Conservation (phyloP, 2,888 invertebrate species). For the Thumatha senex region DNA sequence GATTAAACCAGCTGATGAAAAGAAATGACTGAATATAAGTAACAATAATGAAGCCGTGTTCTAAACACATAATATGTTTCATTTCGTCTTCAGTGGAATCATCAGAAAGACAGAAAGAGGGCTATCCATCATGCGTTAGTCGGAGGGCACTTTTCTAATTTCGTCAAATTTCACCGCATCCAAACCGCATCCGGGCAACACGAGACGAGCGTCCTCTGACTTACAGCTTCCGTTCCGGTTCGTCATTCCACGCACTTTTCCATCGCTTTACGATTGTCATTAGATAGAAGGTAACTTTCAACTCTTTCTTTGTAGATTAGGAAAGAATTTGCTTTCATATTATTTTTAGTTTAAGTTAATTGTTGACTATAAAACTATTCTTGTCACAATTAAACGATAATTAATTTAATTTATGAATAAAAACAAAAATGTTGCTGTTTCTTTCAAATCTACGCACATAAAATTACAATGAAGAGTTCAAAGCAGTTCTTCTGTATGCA, state of each 20-base stretch:
- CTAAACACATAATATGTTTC: constrained; percentile 36
- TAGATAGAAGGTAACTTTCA: constrained; percentile 35
- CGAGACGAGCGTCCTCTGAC: constrained; percentile 53
- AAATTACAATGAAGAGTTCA: too few species aligned
- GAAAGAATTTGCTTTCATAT: constrained; percentile 27
- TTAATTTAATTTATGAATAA: too few species aligned
- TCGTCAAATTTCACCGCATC: constrained; percentile 55
- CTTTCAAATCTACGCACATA: too few species aligned
- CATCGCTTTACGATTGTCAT: constrained; percentile 54
- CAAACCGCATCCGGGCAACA: constrained; percentile 57
- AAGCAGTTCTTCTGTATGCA: background rate
- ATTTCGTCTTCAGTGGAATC: constrained; percentile 36
- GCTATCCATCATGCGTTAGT: constrained; percentile 57
- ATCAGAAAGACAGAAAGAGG: constrained; percentile 41
- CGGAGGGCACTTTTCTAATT: constrained; percentile 58
- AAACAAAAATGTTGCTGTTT: too few species aligned
- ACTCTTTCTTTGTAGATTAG: constrained; percentile 55
- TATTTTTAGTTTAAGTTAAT: constrained; percentile 1
- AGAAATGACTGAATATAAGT: constrained; percentile 19
- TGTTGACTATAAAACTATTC: constrained; percentile 14
- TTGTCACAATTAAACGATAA: background rate
- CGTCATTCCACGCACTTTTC: constrained; percentile 48
- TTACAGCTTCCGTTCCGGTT: constrained; percentile 60
- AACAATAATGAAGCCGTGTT: constrained; percentile 41
- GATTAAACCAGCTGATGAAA: constrained; percentile 37